Base-by-base conservation (phyloP, 92 coral and sea anemone genomes). In the Epizoanthus stellaris region DNA sequence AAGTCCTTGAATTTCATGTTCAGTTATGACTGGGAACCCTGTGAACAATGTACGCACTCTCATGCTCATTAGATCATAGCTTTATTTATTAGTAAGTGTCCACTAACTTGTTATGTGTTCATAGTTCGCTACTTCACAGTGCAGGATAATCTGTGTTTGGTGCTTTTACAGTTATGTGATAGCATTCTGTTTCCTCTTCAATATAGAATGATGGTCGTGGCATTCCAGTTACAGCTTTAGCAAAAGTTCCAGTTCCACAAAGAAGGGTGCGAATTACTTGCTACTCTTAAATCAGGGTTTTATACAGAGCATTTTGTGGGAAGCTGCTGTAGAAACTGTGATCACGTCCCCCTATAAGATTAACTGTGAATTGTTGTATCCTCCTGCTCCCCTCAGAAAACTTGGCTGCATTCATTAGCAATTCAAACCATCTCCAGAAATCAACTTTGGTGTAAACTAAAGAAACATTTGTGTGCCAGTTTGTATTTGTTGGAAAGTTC, bases 211-310 rank as follows among this genome's bases (percentile, higher is more conserved):
- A 91, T 45, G 92, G 92, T 66, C 98, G 92, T 60, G 94, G 95
- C 74, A 88, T 94, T 85, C 98, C 98, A 81, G 93, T 91, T 87
- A 80, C 93, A 68, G 98, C 98, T 30, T 89, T 94, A 91, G 94
- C 98, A 91, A 94, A 94, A 92, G 95, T 88, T 67, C 95, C 98
- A 77, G 91, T 91, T 53, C 89, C 88, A 85, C 98, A 87, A 77
- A 58, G 87, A 60, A 89, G 98, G 98, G 98, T 94, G 98, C 93
- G 98, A 81, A 84, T 16, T 56, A 62, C 40, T 84, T 89, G 82
- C 88, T 63, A 43, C 65, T 79, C 71, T 79, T 79, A 4, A 61
- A 49, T 20, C 60, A 62, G 71, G 47, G 54, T 43, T 23, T 20
- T 64, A 30, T 42, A 21, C 72, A 10, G 19, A 59, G 20, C 43